Evolutionary conservation across 1,140 invertebrate species (phyloP).

Genomic region (Hyles euphorbiae): DNA sequence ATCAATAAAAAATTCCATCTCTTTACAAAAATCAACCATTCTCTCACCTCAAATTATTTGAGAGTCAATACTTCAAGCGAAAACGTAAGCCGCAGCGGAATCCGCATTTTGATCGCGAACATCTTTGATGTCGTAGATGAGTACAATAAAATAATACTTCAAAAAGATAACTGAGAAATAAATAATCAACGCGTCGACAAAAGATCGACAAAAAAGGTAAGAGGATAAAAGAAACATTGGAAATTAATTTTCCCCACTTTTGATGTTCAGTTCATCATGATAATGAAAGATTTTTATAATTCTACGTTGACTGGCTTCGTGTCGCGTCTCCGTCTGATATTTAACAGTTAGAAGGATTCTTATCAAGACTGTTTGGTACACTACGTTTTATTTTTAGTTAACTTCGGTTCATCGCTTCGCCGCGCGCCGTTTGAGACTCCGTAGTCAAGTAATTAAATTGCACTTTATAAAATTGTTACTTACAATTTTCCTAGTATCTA

Average conservation of each 20-base stretch:
- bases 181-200: constrained; percentile 7
- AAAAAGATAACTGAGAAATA: constrained; percentile 7
- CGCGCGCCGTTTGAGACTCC: background rate
- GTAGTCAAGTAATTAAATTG: too few relatives aligned
- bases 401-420: background rate
- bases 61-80: too few relatives aligned
- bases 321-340: background rate
- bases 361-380: background rate
- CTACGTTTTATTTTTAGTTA: background rate
- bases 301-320: background rate
- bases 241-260: constrained; percentile 1
- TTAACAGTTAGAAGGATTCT: background rate
- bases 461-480: too few relatives aligned
- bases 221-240: constrained; percentile 1
- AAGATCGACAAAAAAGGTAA: constrained; percentile 2
- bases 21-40: too few relatives aligned
- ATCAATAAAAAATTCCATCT: too few relatives aligned
- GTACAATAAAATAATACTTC: background rate
- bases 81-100: too few relatives aligned
- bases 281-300: constrained; percentile 1
- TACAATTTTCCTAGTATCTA: too few relatives aligned
- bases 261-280: background rate
- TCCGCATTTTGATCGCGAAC: too few relatives aligned
- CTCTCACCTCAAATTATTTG: too few relatives aligned
- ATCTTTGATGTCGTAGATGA: background rate